Evolutionary conservation across 1,140 invertebrate species (phyloP), one percentile per base, ranked within the genome.

Genomic region (Muscidifurax raptorellus): DNA sequence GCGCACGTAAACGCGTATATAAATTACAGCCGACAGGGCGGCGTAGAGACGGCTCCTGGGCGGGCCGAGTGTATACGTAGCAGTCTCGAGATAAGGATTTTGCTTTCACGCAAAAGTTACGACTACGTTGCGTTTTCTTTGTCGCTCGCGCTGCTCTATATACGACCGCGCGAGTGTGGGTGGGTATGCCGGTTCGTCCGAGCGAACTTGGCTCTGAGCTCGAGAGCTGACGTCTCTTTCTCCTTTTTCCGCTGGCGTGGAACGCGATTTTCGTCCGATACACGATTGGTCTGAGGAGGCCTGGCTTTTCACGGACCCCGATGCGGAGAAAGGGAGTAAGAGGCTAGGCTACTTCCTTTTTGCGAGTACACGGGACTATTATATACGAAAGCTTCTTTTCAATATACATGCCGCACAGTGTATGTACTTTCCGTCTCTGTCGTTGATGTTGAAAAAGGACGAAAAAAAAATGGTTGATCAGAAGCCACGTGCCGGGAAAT

Each of bases 241-340:
- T 69, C 64, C 59, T 69, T 76, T 76, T 32, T 44, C 32, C 18
- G 0, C 28, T 28, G 66, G 52, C 47, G 12, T 64, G 27, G 47
- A 78, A 78, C 47, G 76, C 76, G 52, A 78, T 64, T 78, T 79
- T 79, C 32, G 44, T 15, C 76, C 76, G 76, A 22, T 64, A 78
- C 76, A 64, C 18, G 59, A 66, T 79, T 79, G 30, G 15, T 32
- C 13, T 9, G 25, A 10, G 47, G 28, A 69, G 28, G 67, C 18
- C 13, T 69, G 27, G 25, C 44, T 77, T 77, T 32, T 77, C 47
- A 59, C 12, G 5, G 13, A 47, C 52, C 28, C 0, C 36, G 36
- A 36, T n/a, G 15, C 52, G 6, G 52, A 47, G 36, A 40, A 9
- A 15, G 44, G 15, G 44, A 47, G 44, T 2, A 13, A 47, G 52